Conservation (phyloP, 2,888 invertebrate species). For the Tetheella fluctuosa region DNA sequence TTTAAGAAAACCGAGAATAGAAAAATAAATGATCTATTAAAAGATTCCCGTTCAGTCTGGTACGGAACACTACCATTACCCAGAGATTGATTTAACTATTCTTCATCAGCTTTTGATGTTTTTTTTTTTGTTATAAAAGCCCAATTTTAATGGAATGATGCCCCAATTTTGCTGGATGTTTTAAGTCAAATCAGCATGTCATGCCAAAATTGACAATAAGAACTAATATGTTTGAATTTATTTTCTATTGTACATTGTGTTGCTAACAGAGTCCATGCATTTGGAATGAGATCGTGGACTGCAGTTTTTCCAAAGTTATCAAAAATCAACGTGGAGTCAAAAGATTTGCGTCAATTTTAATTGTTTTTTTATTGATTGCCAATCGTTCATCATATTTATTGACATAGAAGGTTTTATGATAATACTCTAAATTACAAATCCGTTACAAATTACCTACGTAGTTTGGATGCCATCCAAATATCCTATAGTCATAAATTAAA, state of each 20-base stretch:
- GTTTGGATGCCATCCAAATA: conserved; percentile 47
- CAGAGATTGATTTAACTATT: not conserved
- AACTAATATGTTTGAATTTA: conserved; percentile 51
- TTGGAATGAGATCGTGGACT: conserved; percentile 60
- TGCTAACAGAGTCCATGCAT: conserved; percentile 63
- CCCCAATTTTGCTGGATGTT: conserved; percentile 21
- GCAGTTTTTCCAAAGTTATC: conserved; percentile 44
- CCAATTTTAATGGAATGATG: conserved; percentile 22
- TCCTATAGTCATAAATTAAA: conserved; percentile 41
- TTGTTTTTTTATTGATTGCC: not conserved
- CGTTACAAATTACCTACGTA: conserved; percentile 38
- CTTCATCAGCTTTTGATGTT: conserved; percentile 16
- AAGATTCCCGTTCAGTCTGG: not conserved
- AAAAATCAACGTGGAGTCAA: conserved; percentile 48
- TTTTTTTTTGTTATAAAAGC: conserved; percentile 12
- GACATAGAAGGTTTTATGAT: not conserved
- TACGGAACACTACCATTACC: conserved; percentile 14
- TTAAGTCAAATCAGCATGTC: conserved; percentile 56
- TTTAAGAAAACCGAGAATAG: not conserved
- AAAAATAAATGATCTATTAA: not conserved
- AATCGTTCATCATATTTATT: not conserved
- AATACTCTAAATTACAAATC: conserved; percentile 14
- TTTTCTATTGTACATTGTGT: conserved; percentile 54
- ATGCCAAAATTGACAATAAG: conserved; percentile 62
- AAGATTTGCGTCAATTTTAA: conserved; percentile 25